Conservation (phyloP, 2,888 invertebrate genomes). For the Rotaria magnacalcarata region DNA sequence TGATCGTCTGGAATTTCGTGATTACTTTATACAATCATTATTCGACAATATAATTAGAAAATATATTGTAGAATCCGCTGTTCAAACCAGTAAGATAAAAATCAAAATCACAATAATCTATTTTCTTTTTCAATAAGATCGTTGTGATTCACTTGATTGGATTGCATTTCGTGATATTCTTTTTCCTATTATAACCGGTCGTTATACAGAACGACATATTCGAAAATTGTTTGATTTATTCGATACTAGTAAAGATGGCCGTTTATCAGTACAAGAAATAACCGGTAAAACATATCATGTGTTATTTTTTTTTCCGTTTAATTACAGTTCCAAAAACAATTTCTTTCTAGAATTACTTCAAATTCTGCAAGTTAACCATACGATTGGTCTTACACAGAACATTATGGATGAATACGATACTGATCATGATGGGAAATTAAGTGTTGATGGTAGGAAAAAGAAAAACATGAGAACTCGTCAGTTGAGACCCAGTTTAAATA, state of each 20-base stretch:
- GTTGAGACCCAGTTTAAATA: too few relatives aligned
- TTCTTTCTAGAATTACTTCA: background rate
- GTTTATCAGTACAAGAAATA: conserved; percentile 9
- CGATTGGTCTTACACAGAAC: background rate
- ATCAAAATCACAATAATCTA: too few relatives aligned
- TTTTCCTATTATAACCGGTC: background rate
- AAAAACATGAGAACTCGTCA: too few relatives aligned
- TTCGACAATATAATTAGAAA: background rate
- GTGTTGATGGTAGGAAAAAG: background rate
- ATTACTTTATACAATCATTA: background rate
- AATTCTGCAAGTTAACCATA: background rate
- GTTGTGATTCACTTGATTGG: background rate
- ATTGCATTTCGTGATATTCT: conserved; percentile 29
- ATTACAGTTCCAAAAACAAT: background rate
- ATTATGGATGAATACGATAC: background rate
- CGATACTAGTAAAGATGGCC: background rate
- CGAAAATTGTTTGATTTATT: conserved; percentile 16
- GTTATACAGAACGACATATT: background rate
- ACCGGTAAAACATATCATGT: background rate
- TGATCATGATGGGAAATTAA: conserved; percentile 7
- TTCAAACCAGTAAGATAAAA: background rate
- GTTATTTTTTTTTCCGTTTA: too few relatives aligned
- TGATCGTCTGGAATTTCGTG: background rate
- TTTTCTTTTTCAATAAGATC: background rate
- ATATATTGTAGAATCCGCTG: background rate